Evolutionary conservation across 2,888 invertebrate species (phyloP).

Genomic region (Lathronympha strigana): DNA sequence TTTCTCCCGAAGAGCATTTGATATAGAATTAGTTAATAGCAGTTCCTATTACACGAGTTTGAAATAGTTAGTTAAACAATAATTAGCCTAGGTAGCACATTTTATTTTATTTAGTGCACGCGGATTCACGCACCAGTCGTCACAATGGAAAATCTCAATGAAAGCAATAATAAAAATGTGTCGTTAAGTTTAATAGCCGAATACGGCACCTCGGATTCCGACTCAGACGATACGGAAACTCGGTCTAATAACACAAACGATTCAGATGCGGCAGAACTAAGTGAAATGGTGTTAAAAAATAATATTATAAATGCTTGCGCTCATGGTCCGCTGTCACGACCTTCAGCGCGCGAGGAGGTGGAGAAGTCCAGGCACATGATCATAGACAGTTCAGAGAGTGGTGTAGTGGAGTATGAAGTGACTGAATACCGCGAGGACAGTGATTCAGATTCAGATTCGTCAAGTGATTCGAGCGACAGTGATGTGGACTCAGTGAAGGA

Average conservation of each 20-base stretch:
- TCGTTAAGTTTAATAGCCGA: constrained; percentile 77
- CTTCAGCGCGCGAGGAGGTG: constrained; percentile 58
- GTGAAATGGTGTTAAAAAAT: constrained; percentile 80
- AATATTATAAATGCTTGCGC: constrained; percentile 81
- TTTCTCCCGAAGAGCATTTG: constrained; percentile 9
- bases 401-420: constrained; percentile 75
- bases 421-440: constrained; percentile 75
- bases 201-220: constrained; percentile 77
- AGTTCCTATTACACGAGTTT: constrained; percentile 9
- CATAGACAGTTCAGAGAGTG: constrained; percentile 74
- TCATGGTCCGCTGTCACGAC: constrained; percentile 72
- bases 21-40: constrained; percentile 3
- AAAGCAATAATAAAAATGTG: constrained; percentile 77
- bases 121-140: constrained; percentile 47
- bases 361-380: constrained; percentile 75
- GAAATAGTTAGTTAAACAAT: constrained; percentile 17
- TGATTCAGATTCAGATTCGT: constrained; percentile 66
- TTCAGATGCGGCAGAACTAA: constrained; percentile 71
- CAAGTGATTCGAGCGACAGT: constrained; percentile 72
- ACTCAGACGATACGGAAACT: constrained; percentile 71
- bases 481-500: constrained; percentile 78
- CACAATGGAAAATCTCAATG: constrained; percentile 78
- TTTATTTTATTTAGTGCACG: constrained; percentile 43
- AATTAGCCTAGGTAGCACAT: constrained; percentile 21
- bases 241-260: constrained; percentile 65